Evolutionary conservation across 2,113 vertebrate genomes (phyloP).

Genomic region (Proterorhinus semilunaris): DNA sequence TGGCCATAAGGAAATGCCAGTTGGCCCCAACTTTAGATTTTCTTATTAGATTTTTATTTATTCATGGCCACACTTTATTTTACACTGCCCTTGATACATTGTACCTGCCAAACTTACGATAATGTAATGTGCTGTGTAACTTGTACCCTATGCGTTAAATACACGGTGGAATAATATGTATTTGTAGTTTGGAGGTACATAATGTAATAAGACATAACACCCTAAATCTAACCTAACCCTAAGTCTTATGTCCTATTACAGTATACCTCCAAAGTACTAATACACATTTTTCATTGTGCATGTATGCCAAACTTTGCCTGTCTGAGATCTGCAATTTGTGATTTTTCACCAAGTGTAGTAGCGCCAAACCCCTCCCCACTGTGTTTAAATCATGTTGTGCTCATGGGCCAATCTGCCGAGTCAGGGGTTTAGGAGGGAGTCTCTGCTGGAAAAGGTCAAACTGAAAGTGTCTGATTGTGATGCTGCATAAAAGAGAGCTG

Average conservation of each 20-base stretch:
- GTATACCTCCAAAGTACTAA: no score
- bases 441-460: slow-evolving; percentile 39
- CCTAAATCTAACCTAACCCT: no score
- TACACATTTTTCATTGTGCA: no score
- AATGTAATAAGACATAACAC: no score
- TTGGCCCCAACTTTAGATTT: neutral
- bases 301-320: slow-evolving; percentile 3
- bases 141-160: no score
- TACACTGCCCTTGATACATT: no score
- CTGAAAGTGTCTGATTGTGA: slow-evolving; percentile 24
- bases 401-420: slow-evolving; percentile 39
- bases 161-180: no score
- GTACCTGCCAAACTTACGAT: no score
- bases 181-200: no score
- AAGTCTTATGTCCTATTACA: no score
- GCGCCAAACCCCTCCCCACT: slow-evolving; percentile 3
- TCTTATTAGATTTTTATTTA: neutral
- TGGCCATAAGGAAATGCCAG: neutral
- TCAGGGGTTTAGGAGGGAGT: slow-evolving; percentile 34
- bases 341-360: slow-evolving; percentile 12
- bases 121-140: no score
- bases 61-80: no score
- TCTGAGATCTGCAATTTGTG: slow-evolving; percentile 9
- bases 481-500: slow-evolving; percentile 12
- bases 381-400: slow-evolving; percentile 6